These are phyloP conservation scores for Trachurus trachurus DNA, from an alignment of 2,797 vertebrate genomes.

Conservation along the genomic window DNA sequence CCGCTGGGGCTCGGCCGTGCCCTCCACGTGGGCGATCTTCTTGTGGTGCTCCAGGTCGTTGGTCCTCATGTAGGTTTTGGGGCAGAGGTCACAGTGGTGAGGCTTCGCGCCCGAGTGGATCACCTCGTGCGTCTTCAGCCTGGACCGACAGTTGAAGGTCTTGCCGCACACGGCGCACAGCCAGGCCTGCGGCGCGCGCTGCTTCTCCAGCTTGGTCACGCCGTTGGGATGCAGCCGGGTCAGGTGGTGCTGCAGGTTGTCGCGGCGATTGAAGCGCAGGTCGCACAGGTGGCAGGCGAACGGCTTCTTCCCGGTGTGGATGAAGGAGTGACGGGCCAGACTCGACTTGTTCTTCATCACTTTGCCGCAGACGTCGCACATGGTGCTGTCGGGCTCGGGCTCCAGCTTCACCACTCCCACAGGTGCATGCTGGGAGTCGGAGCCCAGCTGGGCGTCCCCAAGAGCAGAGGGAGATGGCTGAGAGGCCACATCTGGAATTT, in stretches of 20 bases:
- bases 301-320: constrained; percentile 77
- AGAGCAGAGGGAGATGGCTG: neutral
- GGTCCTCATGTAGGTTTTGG: constrained; percentile 78
- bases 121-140: constrained; percentile 72
- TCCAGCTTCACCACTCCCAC: constrained; percentile 48
- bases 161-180: constrained; percentile 75
- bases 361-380: constrained; percentile 76
- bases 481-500: neutral
- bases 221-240: constrained; percentile 65
- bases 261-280: constrained; percentile 74
- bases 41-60: constrained; percentile 78
- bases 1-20: neutral
- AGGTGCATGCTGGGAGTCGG: constrained; percentile 32
- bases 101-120: constrained; percentile 77
- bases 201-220: constrained; percentile 37
- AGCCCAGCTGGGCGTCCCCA: neutral
- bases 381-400: constrained; percentile 22
- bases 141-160: constrained; percentile 72
- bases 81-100: constrained; percentile 69
- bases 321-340: constrained; percentile 75
- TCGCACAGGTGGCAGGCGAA: constrained; percentile 72
- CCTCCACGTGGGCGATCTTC: constrained; percentile 54
- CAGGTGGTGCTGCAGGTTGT: constrained; percentile 79
- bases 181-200: constrained; percentile 52
- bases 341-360: constrained; percentile 79